Evolutionary conservation across 2,888 invertebrate species (phyloP), one percentile per base, ranked within the genome.

Genomic region (Nymphalis urticae): DNA sequence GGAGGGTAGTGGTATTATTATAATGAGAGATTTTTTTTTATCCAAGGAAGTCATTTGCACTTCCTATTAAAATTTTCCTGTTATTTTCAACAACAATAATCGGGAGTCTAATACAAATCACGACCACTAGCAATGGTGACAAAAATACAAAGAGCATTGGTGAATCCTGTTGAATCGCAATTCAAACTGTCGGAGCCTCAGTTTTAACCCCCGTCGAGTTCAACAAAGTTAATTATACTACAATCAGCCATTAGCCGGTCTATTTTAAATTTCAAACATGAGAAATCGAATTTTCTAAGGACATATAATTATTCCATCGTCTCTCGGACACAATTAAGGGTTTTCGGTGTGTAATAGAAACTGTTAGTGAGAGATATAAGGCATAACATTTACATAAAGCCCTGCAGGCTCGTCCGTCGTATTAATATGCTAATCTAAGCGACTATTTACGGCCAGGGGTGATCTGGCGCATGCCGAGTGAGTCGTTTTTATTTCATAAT

Each of bases 381-480:
- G 70, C 73, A 74, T 75, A 63, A 70, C 75, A 81, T 82, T 81
- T 75, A 77, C 81, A 80, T 81, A 80, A 78, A 77, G 71, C 73
- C 69, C 68, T 58, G 36, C 59, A 47, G 65, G 66, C 66, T 71
- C 54, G 67, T 53, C 21, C 62, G 53, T 62, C 48, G 73, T 73
- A 76, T 78, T 77, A 77, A 75, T 77, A 80, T 76, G 78, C 72
- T 79, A 79, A 81, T 81, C 64, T 69, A 62, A 50, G 48, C 32
- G 59, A 69, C 54, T 71, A 68, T 68, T 63, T 68, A 66, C 51
- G 68, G 62, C 47, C 71, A 32, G 59, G 42, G 47, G 2, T 51
- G 54, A 61, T 64, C 53, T 48, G 54, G 59, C 59, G 58, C 61
- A 62, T 58, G 64, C 16, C 60, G 53, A 59, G 27, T 54, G 8